Evolutionary conservation across 53 echinoderm and acorn worm genomes (phyloP).

Genomic region (Crossaster papposus): DNA sequence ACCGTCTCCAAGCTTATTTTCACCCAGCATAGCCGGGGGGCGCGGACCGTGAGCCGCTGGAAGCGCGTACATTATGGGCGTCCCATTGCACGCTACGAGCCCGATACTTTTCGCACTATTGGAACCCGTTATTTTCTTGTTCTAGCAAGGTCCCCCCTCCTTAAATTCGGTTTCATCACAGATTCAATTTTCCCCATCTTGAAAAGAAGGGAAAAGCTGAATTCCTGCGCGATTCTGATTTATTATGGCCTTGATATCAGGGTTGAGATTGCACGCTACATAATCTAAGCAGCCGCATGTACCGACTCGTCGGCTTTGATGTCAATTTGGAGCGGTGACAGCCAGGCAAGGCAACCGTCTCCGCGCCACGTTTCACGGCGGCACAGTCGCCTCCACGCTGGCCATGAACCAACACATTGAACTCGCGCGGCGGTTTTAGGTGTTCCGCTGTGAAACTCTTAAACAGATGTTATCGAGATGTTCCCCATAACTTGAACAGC

Average conservation of each 20-base stretch:
- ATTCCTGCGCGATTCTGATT: constrained; percentile 8
- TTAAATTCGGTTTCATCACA: background rate
- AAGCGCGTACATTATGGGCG: background rate
- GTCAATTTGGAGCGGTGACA: constrained; percentile 38
- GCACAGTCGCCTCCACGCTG: background rate
- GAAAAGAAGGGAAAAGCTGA: background rate
- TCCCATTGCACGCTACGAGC: background rate
- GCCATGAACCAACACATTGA: constrained; percentile 32
- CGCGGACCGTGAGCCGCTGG: background rate
- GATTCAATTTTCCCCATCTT: background rate
- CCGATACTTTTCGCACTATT: background rate
- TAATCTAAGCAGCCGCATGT: background rate
- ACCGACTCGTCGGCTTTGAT: background rate
- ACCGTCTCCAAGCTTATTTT: background rate
- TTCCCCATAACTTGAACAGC: background rate
- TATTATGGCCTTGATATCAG: background rate
- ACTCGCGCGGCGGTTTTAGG: background rate
- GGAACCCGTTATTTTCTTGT: background rate
- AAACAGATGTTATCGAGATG: constrained; percentile 32
- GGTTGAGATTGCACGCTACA: background rate
- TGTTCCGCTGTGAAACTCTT: constrained; percentile 1
- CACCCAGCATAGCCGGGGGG: constrained; percentile 17
- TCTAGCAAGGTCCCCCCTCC: background rate
- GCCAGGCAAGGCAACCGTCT: constrained; percentile 31
- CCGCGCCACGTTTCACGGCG: constrained; percentile 37